Conservation (phyloP, 2,888 invertebrate genomes). For the Aromia moschata region DNA sequence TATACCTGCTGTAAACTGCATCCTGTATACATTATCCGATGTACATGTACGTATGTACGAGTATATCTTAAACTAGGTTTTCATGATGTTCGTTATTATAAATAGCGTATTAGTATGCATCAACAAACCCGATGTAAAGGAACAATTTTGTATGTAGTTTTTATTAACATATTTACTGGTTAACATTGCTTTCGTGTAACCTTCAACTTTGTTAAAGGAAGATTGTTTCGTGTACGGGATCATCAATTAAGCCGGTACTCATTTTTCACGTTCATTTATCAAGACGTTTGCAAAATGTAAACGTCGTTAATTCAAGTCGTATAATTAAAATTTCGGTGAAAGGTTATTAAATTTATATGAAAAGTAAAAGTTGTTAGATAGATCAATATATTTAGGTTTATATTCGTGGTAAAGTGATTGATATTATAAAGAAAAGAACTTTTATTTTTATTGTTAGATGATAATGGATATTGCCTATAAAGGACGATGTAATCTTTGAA, state of each 20-base stretch:
- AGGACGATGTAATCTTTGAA: no score
- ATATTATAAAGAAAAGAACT: no score
- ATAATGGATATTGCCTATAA: no score
- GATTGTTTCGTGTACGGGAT: neutral
- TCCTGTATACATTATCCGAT: no score
- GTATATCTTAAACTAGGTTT: no score
- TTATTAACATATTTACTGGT: neutral
- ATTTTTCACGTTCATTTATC: neutral
- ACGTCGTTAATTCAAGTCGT: neutral
- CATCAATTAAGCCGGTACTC: neutral
- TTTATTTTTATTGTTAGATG: no score
- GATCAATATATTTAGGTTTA: no score
- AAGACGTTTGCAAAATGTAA: neutral
- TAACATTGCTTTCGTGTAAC: neutral
- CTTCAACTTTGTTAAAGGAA: constrained; percentile 4
- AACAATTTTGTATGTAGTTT: neutral
- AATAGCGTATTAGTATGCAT: no score
- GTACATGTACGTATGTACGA: no score
- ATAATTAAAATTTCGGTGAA: constrained; percentile 1
- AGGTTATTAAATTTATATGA: constrained; percentile 1
- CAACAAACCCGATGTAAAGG: neutral
- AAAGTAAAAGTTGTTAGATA: constrained; percentile 10
- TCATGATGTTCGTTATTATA: no score
- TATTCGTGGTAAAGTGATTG: no score
- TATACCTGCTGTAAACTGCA: no score